These are phyloP conservation scores for Cherax destructor DNA, from an alignment of 1,140 invertebrate genomes.

Conservation along the genomic window DNA sequence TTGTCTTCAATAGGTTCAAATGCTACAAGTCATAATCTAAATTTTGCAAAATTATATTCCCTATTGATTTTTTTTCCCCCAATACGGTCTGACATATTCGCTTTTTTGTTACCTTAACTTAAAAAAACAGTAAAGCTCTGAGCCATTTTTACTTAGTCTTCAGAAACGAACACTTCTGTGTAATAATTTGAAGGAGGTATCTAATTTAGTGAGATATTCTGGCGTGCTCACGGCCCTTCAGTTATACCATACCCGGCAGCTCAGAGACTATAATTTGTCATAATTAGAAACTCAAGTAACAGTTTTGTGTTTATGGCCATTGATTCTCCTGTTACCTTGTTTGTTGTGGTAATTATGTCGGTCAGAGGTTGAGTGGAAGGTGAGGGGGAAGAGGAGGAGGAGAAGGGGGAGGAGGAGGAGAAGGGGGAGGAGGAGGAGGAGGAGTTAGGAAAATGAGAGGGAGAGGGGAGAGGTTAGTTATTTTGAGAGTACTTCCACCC, in stretches of 20 bases:
- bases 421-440: not conserved
- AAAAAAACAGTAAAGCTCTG: too few relatives aligned
- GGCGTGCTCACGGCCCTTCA: not conserved
- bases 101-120: too few relatives aligned
- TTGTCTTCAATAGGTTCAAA: too few relatives aligned
- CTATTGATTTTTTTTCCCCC: too few relatives aligned
- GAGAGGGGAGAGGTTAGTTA: not conserved
- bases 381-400: not conserved
- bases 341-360: not conserved
- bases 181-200: too few relatives aligned
- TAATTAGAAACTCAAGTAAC: not conserved
- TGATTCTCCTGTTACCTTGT: not conserved
- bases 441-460: not conserved
- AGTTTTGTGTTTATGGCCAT: not conserved
- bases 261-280: not conserved
- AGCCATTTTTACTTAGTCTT: too few relatives aligned
- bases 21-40: too few relatives aligned
- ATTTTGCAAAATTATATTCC: too few relatives aligned
- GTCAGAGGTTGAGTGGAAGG: not conserved
- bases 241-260: not conserved
- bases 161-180: too few relatives aligned
- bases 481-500: too few relatives aligned
- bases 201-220: too few relatives aligned
- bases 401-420: not conserved
- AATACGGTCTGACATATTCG: too few relatives aligned